phyloP scores from a whole-genome alignment of 2,888 invertebrate species.

The Trichopria drosophilae region DNA sequence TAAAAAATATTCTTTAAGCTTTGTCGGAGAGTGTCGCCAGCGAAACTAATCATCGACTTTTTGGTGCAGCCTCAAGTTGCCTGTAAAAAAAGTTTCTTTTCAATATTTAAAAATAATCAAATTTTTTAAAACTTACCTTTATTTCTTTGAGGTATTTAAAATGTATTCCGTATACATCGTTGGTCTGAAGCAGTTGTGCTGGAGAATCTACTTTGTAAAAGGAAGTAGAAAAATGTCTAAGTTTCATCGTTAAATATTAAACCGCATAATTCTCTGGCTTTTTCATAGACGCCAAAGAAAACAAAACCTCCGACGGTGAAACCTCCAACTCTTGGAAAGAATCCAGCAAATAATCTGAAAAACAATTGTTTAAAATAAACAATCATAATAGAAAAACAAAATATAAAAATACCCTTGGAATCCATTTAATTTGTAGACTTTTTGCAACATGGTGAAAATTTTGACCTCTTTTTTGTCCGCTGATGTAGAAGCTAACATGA shows the following conservation, averaged over 20 bases:
- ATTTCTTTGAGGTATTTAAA: no score
- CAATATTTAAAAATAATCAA: no score
- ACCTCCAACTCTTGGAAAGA: slow-evolving; percentile 79
- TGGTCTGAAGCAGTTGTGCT: no score
- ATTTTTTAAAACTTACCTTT: no score
- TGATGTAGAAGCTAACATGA: slow-evolving; percentile 81
- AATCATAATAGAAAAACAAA: slow-evolving; percentile 9
- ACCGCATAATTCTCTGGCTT: slow-evolving; percentile 58
- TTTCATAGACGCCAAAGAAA: slow-evolving; percentile 93
- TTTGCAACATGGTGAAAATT: slow-evolving; percentile 62
- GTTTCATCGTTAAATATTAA: slow-evolving; percentile 32
- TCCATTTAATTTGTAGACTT: slow-evolving; percentile 71
- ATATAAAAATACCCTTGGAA: slow-evolving; percentile 64
- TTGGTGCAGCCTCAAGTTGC: no score
- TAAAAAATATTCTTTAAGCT: no score
- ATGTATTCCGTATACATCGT: no score
- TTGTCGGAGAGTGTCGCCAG: no score
- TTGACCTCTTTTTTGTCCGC: slow-evolving; percentile 56
- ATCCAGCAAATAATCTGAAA: slow-evolving; percentile 83
- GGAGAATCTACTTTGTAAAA: slow-evolving; percentile 4
- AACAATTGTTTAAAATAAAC: slow-evolving; percentile 14
- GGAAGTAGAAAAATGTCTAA: slow-evolving; percentile 5
- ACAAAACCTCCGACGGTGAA: slow-evolving; percentile 93
- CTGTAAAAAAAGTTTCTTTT: no score
- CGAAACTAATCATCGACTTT: no score